Base-by-base conservation (phyloP, 2,113 vertebrate genomes). In the Nyctibius bracteatus region DNA sequence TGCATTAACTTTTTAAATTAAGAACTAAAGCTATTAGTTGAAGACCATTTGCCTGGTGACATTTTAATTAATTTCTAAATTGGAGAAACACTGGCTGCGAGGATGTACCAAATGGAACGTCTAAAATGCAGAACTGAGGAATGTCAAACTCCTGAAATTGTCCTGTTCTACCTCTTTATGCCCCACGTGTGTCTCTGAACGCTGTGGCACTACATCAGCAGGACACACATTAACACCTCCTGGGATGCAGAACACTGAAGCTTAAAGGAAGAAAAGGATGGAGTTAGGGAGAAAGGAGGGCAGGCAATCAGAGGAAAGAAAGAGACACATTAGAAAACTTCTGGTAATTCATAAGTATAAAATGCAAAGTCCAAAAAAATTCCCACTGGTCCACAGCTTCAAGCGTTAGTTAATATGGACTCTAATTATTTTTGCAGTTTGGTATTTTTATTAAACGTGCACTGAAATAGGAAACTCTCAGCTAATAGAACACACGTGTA, bases 401-500 rank as follows among this genome's bases (percentile, higher is more conserved):
- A 49, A 83, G 63, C 44, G 43, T 71, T 82, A 71, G 94, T 94
- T 95, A 88, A 94, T 86, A 92, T 1, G 28, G 94, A 78, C 54
- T 52, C 68, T 96, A 97, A 98, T 97, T 96, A 96, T 97, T 97
- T 97, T 75, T 97, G 90, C 94, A 95, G 88, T 93, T 97, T 80
- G 92, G 95, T 86, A 79, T 95, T 97, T 94, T 96, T 94, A 97
- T 97, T 91, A 96, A 97, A 95, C 18, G 16, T 91, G 88, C 91
- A 70, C 54, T 91, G 85, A 95, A 97, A 97, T 65, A 9, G 1
- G 77, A 97, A 54, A 59, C 90, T 51, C 57, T 6, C 67, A 86
- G 92, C 92, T 97, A 95, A 97, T 70, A 83, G 90, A 97, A 97
- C 39, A 86, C 96, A 96, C 82, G 95, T 97, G 97, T 89, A 96